Evolutionary conservation across 2,113 vertebrate species (phyloP).

Genomic region (Tetrao urogallus): DNA sequence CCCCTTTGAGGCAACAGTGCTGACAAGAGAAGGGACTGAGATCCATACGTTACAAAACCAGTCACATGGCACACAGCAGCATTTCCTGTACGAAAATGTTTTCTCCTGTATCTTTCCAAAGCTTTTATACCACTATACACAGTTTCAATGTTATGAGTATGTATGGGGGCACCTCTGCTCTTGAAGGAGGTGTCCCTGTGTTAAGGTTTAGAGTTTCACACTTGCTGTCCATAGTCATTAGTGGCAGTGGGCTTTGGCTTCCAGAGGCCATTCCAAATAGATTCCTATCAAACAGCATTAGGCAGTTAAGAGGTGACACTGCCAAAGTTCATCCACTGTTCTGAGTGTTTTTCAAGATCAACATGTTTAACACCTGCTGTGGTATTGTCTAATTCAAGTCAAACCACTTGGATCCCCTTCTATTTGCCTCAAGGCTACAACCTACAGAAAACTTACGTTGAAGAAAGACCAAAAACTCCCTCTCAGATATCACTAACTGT

Average conservation of each 20-base stretch:
- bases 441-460: background rate
- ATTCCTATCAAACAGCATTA: background rate
- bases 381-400: background rate
- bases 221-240: background rate
- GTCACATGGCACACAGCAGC: background rate
- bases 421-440: constrained; percentile 11
- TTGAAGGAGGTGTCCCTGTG: background rate
- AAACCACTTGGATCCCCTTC: constrained; percentile 46
- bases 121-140: background rate
- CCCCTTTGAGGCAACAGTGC: background rate
- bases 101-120: background rate
- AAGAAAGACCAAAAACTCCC: background rate
- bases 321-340: background rate
- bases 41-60: background rate
- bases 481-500: background rate
- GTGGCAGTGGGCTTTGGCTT: background rate
- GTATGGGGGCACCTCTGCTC: background rate
- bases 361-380: background rate
- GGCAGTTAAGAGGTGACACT: background rate
- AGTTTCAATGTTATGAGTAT: background rate
- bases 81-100: background rate
- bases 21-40: background rate
- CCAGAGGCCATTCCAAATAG: background rate
- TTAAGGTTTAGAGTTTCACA: background rate
- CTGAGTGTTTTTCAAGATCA: constrained; percentile 1